Evolutionary conservation across 1,140 invertebrate genomes (phyloP), one percentile per base, ranked within the genome.

Genomic region (Metopolophium dirhodum): DNA sequence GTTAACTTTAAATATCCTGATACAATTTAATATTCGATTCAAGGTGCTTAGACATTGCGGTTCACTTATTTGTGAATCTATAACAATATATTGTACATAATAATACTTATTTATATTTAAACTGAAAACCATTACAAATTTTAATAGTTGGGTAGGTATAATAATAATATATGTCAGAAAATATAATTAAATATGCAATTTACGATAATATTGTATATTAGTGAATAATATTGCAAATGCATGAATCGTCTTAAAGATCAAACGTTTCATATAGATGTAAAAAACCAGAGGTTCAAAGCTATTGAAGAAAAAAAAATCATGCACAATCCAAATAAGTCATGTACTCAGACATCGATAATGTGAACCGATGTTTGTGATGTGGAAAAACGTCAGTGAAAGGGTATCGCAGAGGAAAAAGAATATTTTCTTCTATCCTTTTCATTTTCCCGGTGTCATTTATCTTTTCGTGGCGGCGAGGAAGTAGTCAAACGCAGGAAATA

Each of bases 401-500:
- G 20, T 90, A 61, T 23, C 18, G 35, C 22, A 45, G 87, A 37
- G 18, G 23, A 54, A 57, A 57, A 90, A 54, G 47, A 90, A 57
- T 57, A 90, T 57, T 90, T 90, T 41, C 35, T 90, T 90, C 88
- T 90, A 7, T 90, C 26, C 51, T 90, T 61, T 90, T 14, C 35
- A 90, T 90, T 90, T 61, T 90, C 35, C 35, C 23, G 26, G 23
- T 54, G 35, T 57, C 88, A 57, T 90, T 90, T 90, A 57, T 90
- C 88, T 90, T 90, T 90, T 26, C 20, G 7, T 26, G 86, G 35
- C 22, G 20, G 26, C 7, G n/a, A 57, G n/a, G 49, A 37, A 89
- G 87, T 37, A 88, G 30, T 88, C 86, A 88, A 88, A 88, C 45
- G 26, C 47, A 88, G 47, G 47, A 88, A 88, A 88, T 49, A 88